Evolutionary conservation across 2,888 invertebrate genomes (phyloP).

Genomic region (Drosophila mulleri): DNA sequence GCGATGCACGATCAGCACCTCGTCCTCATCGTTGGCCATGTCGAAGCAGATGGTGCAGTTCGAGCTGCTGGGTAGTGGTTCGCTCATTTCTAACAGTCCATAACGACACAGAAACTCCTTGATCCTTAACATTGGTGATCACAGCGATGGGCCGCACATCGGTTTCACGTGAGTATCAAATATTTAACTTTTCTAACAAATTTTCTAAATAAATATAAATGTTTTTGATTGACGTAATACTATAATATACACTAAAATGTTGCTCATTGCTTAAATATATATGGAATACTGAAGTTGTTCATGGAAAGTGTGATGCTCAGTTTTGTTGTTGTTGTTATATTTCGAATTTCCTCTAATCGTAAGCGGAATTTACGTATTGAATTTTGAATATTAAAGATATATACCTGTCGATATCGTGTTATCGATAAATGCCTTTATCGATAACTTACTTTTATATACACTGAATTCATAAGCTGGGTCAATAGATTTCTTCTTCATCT

Average conservation of each 20-base stretch:
- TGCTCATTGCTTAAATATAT: neutral
- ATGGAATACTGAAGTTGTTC: neutral
- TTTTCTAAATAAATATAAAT: neutral
- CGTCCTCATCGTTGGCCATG: constrained; percentile 14
- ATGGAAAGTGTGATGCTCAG: neutral
- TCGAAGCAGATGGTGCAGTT: constrained; percentile 37
- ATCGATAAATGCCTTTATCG: too few species aligned
- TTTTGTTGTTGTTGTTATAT: too few species aligned
- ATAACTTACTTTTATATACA: too few species aligned
- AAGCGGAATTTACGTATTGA: too few species aligned
- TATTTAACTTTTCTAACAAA: constrained; percentile 7
- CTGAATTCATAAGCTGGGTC: too few species aligned
- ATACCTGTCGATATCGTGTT: too few species aligned
- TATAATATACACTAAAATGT: neutral
- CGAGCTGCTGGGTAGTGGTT: neutral
- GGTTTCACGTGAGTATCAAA: neutral
- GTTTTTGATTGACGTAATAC: neutral
- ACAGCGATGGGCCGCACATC: neutral
- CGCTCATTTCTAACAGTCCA: neutral
- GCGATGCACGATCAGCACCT: constrained; percentile 10
- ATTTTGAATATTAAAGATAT: too few species aligned
- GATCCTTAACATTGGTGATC: constrained; percentile 13
- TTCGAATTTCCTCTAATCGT: too few species aligned
- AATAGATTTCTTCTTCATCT: neutral
- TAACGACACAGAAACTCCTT: constrained; percentile 22